Evolutionary conservation across 2,888 invertebrate genomes (phyloP).

Genomic region (Lysandra bellargus): DNA sequence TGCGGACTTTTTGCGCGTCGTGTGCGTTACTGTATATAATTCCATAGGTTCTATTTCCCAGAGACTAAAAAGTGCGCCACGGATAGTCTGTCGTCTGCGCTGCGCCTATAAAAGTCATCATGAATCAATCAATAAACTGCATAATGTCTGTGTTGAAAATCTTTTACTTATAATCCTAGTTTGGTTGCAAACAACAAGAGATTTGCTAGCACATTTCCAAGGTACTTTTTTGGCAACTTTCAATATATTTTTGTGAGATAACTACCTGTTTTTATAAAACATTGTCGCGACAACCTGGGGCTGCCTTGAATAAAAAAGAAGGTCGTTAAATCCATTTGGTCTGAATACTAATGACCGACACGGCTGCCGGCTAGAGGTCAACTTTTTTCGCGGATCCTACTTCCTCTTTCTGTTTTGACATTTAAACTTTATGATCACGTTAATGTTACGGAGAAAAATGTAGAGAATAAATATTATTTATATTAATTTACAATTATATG

Average conservation of each 20-base stretch:
- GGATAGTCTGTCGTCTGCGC: no score
- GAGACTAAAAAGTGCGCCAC: no score
- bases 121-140: no score
- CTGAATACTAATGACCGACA: constrained; percentile 49
- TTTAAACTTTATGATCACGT: neutral
- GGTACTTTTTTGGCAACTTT: neutral
- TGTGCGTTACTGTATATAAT: no score
- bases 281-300: constrained; percentile 35
- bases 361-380: constrained; percentile 21
- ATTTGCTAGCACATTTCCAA: neutral
- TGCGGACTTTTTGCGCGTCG: no score
- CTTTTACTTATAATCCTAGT: no score
- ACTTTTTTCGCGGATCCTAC: neutral
- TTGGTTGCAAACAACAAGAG: no score
- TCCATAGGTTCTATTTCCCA: no score
- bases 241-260: neutral
- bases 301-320: constrained; percentile 57
- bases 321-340: constrained; percentile 56
- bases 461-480: no score
- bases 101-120: no score
- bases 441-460: neutral
- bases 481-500: no score
- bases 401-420: constrained; percentile 2
- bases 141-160: no score
- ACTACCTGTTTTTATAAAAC: neutral